A percentile compares a stretch with the other conserved stretches of the same genome.
Conservation (phyloP, 1,140 invertebrate genomes). For the Cyphomyrmex costatus region DNA sequence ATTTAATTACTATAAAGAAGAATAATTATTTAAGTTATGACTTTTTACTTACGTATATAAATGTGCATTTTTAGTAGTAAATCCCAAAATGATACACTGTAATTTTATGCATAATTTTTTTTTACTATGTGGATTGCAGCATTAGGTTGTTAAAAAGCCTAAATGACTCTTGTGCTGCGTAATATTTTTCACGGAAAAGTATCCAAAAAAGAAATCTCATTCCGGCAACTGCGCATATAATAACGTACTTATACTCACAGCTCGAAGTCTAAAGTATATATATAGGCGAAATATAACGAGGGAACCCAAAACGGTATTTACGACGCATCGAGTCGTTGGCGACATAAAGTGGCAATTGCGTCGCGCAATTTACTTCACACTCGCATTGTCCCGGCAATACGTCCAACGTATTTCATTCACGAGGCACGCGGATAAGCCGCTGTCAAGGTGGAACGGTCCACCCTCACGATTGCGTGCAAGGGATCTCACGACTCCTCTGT, state of each 20-base stretch:
- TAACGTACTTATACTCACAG: neutral
- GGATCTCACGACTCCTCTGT: neutral
- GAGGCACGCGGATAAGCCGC: conserved; percentile 13
- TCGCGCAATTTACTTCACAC: conserved; percentile 48
- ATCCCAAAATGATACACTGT: too few relatives aligned
- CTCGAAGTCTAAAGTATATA: conserved; percentile 21
- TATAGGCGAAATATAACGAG: neutral
- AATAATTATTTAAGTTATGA: too few relatives aligned
- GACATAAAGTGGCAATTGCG: conserved; percentile 59
- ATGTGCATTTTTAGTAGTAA: too few relatives aligned
- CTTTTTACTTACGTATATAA: too few relatives aligned
- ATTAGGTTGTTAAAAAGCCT: neutral
- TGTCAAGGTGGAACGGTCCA: conserved; percentile 6
- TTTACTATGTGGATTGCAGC: neutral
- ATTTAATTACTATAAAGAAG: too few relatives aligned
- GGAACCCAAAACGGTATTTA: conserved; percentile 25
- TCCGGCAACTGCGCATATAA: neutral
- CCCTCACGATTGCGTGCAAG: conserved; percentile 9
- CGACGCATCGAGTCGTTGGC: conserved; percentile 22
- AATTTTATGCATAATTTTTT: too few relatives aligned
- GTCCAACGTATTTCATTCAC: conserved; percentile 12
- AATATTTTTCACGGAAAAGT: conserved; percentile 4
- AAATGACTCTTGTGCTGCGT: neutral
- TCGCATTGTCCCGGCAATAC: conserved; percentile 20
- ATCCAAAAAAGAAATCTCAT: conserved; percentile 53